Base-by-base conservation (phyloP, 2,888 invertebrate genomes). In the Tipula unca region DNA sequence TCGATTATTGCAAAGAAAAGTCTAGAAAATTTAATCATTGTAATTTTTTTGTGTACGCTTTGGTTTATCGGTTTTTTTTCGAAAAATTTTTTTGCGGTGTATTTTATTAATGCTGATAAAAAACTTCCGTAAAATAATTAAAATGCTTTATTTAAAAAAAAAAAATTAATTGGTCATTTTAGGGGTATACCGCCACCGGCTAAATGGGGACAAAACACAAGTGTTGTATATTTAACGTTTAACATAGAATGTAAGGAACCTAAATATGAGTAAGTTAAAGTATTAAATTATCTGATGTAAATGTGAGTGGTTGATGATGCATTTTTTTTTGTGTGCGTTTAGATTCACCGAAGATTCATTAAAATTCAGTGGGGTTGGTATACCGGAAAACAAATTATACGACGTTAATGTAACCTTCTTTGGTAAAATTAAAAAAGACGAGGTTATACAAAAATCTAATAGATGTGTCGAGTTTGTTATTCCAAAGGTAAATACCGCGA, bases 161-260 rank as follows among this genome's bases (percentile, higher is more conserved):
- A 48, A 48, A 48, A 17, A 6, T 48, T 69, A 20, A 69, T 69
- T 48, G n/a, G 48, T 82, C 10, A n/a, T 83, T 83, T 32, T 83
- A 83, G 83, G 35, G 83, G 83, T 83, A 83, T 83, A 32, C 83
- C 96, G 89, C 98, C 98, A 87, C 94, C 96, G 87, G 96, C 98
- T 88, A 93, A 96, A 91, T 99, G 99, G 99, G 98, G 98, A 86
- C 98, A 99, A 91, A 93, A 97, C 89, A 94, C 94, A 88, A 94
- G 94, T 89, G 92, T 95, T 88, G 91, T 99, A 87, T 97, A 94
- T 90, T 93, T 99, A 88, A 98, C 97, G 88, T 95, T 99, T 90
- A 96, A 96, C 91, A 93, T 98, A 89, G 98, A 98, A 92, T 95
- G 96, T 89, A 96, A 96, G 92, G 93, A 96, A 89, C 97, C 97